phyloP scores from a whole-genome alignment of 2,113 vertebrate genomes.

The Coptodon rendalli region DNA sequence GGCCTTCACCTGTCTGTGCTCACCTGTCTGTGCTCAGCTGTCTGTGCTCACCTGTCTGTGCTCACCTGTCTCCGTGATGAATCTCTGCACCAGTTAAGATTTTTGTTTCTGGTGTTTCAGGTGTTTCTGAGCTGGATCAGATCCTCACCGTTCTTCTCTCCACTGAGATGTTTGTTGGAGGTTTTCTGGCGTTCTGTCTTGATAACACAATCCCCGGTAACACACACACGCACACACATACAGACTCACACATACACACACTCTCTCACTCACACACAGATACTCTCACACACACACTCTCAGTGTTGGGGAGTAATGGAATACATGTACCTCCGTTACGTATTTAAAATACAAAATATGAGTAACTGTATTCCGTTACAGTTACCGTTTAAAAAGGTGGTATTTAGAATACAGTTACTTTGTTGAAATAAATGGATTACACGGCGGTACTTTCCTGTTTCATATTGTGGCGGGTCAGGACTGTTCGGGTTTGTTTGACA shows the following conservation, averaged over 20 bases:
- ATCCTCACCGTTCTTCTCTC: conserved; percentile 92
- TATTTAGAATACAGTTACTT: too few species aligned
- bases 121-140: conserved; percentile 86
- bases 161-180: conserved; percentile 97
- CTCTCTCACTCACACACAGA: background rate
- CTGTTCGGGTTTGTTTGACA: too few species aligned
- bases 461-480: too few species aligned
- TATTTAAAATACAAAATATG: too few species aligned
- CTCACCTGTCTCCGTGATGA: background rate
- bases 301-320: background rate
- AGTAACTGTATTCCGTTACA: too few species aligned
- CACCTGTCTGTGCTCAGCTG: background rate
- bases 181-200: conserved; percentile 86
- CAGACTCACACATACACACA: background rate
- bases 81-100: background rate
- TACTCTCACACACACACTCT: fast-evolving
- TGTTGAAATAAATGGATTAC: too few species aligned
- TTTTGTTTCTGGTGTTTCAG: conserved; percentile 57
- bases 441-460: too few species aligned
- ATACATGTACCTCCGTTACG: too few species aligned
- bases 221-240: background rate
- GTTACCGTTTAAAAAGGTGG: too few species aligned
- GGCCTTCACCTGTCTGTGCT: background rate
- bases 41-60: fast-evolving
- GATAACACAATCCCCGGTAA: conserved; percentile 96